Percentiles rank a stretch among this genome's conserved stretches.
phyloP scores from a whole-genome alignment of 2,888 invertebrate species.

The Apotomis turbidana region DNA sequence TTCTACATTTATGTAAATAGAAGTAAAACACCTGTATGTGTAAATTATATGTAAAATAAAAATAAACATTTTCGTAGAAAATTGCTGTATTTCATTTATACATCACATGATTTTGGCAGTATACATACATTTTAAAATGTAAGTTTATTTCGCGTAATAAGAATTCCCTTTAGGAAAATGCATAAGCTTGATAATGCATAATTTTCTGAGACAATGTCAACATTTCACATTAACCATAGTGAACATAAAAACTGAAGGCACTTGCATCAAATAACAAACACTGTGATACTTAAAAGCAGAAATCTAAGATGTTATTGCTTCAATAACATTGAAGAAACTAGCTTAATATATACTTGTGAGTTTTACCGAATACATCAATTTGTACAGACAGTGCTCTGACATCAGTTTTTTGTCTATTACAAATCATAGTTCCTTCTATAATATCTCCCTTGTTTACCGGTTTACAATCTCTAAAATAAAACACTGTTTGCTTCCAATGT shows the following conservation, averaged over 20 bases:
- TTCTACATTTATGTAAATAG: constrained; percentile 70
- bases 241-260: background rate
- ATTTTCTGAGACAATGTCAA: background rate
- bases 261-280: constrained; percentile 5
- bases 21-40: constrained; percentile 63
- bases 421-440: constrained; percentile 87
- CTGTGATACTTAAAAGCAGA: constrained; percentile 3
- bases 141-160: background rate
- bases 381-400: constrained; percentile 89
- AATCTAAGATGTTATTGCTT: background rate
- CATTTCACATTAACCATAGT: background rate
- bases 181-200: background rate
- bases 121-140: constrained; percentile 7
- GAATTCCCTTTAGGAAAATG: background rate
- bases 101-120: constrained; percentile 3
- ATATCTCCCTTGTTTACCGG: constrained; percentile 87
- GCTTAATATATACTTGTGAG: constrained; percentile 86
- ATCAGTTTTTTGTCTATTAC: constrained; percentile 89
- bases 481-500: constrained; percentile 98
- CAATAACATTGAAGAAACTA: constrained; percentile 58
- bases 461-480: constrained; percentile 90
- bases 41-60: constrained; percentile 77
- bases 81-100: constrained; percentile 57
- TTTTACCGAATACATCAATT: constrained; percentile 85
- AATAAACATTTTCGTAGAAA: constrained; percentile 81